Evolutionary conservation across 2,113 vertebrate genomes (phyloP).

Genomic region (Rhabdornis inornatus): DNA sequence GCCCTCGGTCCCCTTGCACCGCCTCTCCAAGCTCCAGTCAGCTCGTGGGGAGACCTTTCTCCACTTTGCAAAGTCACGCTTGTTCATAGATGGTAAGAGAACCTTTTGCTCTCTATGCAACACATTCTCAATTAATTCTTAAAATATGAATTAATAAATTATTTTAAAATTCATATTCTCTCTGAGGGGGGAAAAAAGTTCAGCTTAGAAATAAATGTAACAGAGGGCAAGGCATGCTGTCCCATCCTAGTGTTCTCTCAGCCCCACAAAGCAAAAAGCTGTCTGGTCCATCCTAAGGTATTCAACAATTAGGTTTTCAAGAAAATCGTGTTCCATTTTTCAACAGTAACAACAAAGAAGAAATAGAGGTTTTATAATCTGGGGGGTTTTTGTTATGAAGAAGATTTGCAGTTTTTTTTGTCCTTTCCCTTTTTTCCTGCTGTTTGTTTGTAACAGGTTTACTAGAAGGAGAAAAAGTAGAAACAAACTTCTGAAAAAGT

Average conservation of each 20-base stretch:
- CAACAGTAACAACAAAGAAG: not conserved
- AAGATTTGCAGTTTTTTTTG: not conserved
- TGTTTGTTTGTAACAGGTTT: not conserved
- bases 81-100: conserved; percentile 83
- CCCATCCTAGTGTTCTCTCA: not conserved
- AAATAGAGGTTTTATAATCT: not conserved
- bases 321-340: not conserved
- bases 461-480: not conserved
- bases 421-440: not conserved
- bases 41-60: conserved; percentile 78
- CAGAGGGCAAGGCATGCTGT: not conserved
- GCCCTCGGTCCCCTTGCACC: conserved; percentile 30
- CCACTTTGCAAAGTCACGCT: conserved; percentile 85
- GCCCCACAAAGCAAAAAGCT: not conserved
- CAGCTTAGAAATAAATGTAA: not conserved
- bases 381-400: not conserved
- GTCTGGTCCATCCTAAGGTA: not conserved
- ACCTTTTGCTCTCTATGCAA: not conserved
- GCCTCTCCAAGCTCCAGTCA: conserved; percentile 74
- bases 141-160: not conserved
- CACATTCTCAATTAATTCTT: not conserved
- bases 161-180: not conserved
- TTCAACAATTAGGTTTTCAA: not conserved
- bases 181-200: not conserved
- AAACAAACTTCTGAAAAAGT: not conserved